These are phyloP conservation scores for Hypocryptadius cinnamomeus DNA, from an alignment of 2,113 vertebrate genomes.

Conservation along the genomic window DNA sequence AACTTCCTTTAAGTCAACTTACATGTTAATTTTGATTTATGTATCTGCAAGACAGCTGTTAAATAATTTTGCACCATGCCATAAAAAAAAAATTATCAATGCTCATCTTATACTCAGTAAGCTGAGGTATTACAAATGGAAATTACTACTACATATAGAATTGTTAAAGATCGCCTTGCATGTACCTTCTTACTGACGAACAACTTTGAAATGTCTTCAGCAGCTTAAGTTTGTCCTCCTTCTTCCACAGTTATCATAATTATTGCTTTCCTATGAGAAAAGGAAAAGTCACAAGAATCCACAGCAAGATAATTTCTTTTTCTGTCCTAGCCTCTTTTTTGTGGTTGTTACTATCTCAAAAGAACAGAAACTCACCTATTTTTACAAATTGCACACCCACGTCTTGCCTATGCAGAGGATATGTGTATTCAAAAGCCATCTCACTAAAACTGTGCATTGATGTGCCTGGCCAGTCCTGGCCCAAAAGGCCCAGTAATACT, in stretches of 20 bases:
- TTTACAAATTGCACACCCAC: background rate
- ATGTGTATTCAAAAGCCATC: background rate
- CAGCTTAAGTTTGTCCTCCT: constrained; percentile 47
- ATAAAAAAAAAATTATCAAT: constrained; percentile 50
- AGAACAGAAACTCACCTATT: background rate
- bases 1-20: constrained; percentile 16
- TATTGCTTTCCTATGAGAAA: background rate
- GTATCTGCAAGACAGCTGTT: background rate
- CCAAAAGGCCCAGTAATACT: background rate
- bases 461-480: too few species aligned
- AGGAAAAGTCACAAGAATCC: background rate
- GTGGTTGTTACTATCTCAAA: background rate
- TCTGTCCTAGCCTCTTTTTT: background rate
- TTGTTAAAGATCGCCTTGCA: constrained; percentile 58
- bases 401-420: background rate
- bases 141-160: constrained; percentile 61
- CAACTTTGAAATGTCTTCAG: constrained; percentile 57
- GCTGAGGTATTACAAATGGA: constrained; percentile 57
- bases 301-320: background rate
- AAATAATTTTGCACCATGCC: constrained; percentile 31
- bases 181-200: constrained; percentile 55
- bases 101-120: constrained; percentile 51
- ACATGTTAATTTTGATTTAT: constrained; percentile 32
- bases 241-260: background rate
- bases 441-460: background rate